Base-by-base conservation (phyloP, 2,797 vertebrate genomes). In the Rhynchonycteris naso region DNA sequence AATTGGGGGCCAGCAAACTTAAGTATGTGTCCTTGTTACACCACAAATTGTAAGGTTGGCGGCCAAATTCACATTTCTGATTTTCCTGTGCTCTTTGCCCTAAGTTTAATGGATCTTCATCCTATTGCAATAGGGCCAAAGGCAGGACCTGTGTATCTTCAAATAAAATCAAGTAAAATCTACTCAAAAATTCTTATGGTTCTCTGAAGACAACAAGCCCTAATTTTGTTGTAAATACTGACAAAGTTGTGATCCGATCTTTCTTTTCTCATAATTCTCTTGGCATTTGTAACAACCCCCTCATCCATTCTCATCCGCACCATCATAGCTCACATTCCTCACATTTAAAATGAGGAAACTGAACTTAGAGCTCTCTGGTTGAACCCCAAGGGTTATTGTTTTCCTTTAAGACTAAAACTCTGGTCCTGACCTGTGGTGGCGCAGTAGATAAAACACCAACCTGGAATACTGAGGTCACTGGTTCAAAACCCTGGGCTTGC, bases 201-300 rank as follows among this genome's bases (percentile, higher is more conserved):
- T 59, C 54, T 52, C 15, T 63, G 24, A 87, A 72, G 56, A 74
- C n/a, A 68, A 47, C n/a, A 43, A 72, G 33, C 54, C 52, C 61
- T 75, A 63, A 30, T 54, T 58, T 24, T 50, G 18, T 71, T 81
- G 28, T 76, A 81, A 65, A 65, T 79, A 63, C 35, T 14, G 13
- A 63, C 7, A 28, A 78, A 58, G 24, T 81, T 80, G 26, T 30
- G 54, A 61, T 52, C 4, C 47, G 61, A 69, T 58, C 56, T 92
- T 72, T 90, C 54, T 82, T 93, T 92, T 59, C 30, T 79, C 15
- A 24, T 35, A 71, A 87, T 68, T 80, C 59, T 80, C 4, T 71
- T 11, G 35, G 30, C 38, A 5, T 69, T 85, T 81, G 28, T 28
- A 58, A n/a, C 87, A 61, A 3, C 2, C 5, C 13, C 19, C 2